Evolutionary conservation across 2,888 invertebrate species (phyloP), one percentile per base, ranked within the genome.

Genomic region (Anarsia innoxiella): DNA sequence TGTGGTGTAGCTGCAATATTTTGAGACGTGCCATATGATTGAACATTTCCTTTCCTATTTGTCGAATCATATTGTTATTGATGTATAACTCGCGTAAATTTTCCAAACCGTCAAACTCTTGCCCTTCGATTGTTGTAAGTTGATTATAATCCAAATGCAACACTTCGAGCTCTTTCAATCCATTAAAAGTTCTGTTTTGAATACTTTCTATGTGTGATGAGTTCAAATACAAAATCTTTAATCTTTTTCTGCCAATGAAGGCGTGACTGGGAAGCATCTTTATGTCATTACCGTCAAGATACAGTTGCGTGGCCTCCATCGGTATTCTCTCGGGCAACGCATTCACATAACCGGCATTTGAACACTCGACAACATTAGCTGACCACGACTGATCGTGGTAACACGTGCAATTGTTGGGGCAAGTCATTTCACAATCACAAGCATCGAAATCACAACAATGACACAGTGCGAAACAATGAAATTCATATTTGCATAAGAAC

Each of bases 391-490:
- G 92, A 72, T 95, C 95, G 65, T 94, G 93, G 78, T 93, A 95
- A 73, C 95, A 96, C 37, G 92, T 92, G 76, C 95, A 96, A 64
- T 93, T 93, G 38, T 87, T 88, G 13, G 95, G 95, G 61, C 95
- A 96, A 34, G 93, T 93, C 92, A 94, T 94, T 86, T 95, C 93
- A 80, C 95, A 96, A 75, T 96, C 95, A 69, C 95, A 96, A 23
- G 93, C 93, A 60, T 94, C 94, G 66, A 93, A 96, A 69, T 95
- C 94, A 72, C 95, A 96, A 64, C 95, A 96, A 62, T 94, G 93
- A 66, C 95, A 96, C 45, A 93, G 76, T 3, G 94, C 92, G 67
- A 94, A 94, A 72, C 95, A 96, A 62, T 94, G 93, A 45, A 91
- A 89, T 45, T 92, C 90, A 68, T 95, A 95, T 66, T 91, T 91